Base-by-base conservation (phyloP, 2,113 vertebrate genomes). In the Lucifuga dentata region DNA sequence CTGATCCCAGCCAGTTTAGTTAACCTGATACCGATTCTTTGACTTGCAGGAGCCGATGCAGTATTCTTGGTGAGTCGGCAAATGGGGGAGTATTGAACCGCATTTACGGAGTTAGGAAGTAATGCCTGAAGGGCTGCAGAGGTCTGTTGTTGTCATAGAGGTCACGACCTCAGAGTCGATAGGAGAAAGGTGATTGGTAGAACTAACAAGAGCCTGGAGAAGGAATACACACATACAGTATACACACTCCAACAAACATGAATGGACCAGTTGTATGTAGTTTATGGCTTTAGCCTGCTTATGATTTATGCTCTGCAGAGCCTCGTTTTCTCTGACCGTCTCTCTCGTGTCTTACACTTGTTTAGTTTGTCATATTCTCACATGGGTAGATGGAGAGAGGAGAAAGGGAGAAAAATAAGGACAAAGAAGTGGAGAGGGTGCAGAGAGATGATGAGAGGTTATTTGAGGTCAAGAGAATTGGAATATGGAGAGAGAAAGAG, bases 11-110 rank as follows among this genome's bases (percentile, higher is more conserved):
- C 36, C 66, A 64, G 43, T 76, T 77, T 73, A 76, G 64, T 69
- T 46, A 69, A 85, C 68, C 73, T 24, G 73, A 84, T 20, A 4
- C 69, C 61, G 82, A 55, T 55, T 73, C 59, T 79, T 68, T 58
- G 61, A 79, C 69, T 50, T 48, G 41, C 17, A 52, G 45, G 33
- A 53, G 71, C 84, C 60, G 2, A 89, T 84, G 8, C 6, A 26
- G 60, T 6, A 33, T 45, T 71, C 65, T 71, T 72, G 6, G 43
- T 41, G 52, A 46, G 19, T 23, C 21, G 6, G 19, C 8, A 23
- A 36, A 23, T 6, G 52, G 21, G 49, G 24, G 15, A 19, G 33
- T 2, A 12, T 32, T n/a, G 33, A 45, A 29, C 36, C 36, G 16
- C 17, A 26, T 21, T 59, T 1, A 16, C 16, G 10, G 57, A 52